Evolutionary conservation across 30 jellyfish, hydroid and myxozoan species (phyloP).

Genomic region (Mastigias papua): DNA sequence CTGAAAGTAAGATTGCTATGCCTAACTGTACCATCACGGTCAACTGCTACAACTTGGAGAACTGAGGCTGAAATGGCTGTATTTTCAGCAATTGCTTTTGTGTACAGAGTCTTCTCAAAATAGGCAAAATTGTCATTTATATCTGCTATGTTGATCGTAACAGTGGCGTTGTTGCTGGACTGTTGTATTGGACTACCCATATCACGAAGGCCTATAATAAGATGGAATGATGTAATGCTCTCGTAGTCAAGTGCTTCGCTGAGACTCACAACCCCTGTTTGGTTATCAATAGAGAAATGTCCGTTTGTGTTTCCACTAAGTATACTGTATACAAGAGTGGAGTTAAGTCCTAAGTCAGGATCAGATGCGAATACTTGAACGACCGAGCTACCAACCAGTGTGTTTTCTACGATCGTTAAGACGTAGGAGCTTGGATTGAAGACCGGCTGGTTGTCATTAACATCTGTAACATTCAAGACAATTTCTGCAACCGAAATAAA

Average conservation of each 20-base stretch:
- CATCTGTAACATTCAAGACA: slow-evolving; percentile 88
- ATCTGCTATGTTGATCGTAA: slow-evolving; percentile 70
- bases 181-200: slow-evolving; percentile 74
- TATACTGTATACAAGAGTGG: slow-evolving; percentile 62
- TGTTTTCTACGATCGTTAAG: slow-evolving; percentile 79
- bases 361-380: slow-evolving; percentile 83
- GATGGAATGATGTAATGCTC: slow-evolving; percentile 38
- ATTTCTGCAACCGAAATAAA: slow-evolving; percentile 82
- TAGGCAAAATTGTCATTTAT: slow-evolving; percentile 88
- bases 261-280: slow-evolving; percentile 76
- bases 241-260: slow-evolving; percentile 74
- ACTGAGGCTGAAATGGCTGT: slow-evolving; percentile 40
- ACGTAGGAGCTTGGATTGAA: slow-evolving; percentile 71
- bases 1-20: slow-evolving; percentile 65
- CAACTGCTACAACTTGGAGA: slow-evolving; percentile 79
- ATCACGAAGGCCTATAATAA: slow-evolving; percentile 73
- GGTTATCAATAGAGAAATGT: slow-evolving; percentile 58
- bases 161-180: slow-evolving; percentile 66
- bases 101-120: slow-evolving; percentile 71
- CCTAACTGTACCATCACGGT: slow-evolving; percentile 74
- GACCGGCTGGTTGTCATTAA: slow-evolving; percentile 88
- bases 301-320: slow-evolving; percentile 59
- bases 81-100: slow-evolving; percentile 67
- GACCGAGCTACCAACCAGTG: slow-evolving; percentile 67
- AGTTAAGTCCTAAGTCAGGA: slow-evolving; percentile 83